Evolutionary conservation across 2,113 vertebrate genomes (phyloP), one percentile per base, ranked within the genome.

Genomic region (Gymnorhina tibicen): DNA sequence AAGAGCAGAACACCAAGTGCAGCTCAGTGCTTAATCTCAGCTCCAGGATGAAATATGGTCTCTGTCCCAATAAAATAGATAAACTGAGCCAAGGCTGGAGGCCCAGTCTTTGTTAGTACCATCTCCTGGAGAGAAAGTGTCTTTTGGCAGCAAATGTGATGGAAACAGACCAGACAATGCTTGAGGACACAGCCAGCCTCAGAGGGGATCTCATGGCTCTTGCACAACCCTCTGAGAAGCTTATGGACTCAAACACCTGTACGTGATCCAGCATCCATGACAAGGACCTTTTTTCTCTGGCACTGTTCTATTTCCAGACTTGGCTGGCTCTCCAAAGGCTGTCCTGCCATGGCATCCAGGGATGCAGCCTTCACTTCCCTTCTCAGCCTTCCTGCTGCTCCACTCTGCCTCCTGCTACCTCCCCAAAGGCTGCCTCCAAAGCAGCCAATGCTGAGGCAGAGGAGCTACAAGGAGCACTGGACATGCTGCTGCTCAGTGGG

Each of bases 71-170:
- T 76, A 44, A 93, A 84, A 39, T 5, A 90, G 62, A 87, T 75
- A 80, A 86, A 85, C 35, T 24, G 85, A 96, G 72, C 87, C 92
- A 77, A 87, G 67, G 79, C 67, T 77, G 79, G 63, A 83, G 17
- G 46, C 74, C 39, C 72, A 76, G 75, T 67, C 64, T 94, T 86
- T 93, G 87, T 93, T 74, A 66, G 83, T 70, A 92, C 56, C 82
- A 69, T 32, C 67, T 90, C 85, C 90, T 78, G 79, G 90, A 90
- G 55, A 86, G 68, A 87, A 87, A 85, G 82, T 72, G 68, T 88
- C 92, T 92, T 86, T 86, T 96, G 95, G 92, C 90, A 92, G 72
- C 41, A 75, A 89, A 86, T 37, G n/a, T 42, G 30, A 66, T 85
- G 90, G 82, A 94, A 90, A 63, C 52, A 88, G 67, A 93, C 30